Percentiles rank a stretch among this genome's conserved stretches.
Conservation (phyloP, 30 jellyfish, hydroid and myxozoan genomes). For the Hydra vulgaris region DNA sequence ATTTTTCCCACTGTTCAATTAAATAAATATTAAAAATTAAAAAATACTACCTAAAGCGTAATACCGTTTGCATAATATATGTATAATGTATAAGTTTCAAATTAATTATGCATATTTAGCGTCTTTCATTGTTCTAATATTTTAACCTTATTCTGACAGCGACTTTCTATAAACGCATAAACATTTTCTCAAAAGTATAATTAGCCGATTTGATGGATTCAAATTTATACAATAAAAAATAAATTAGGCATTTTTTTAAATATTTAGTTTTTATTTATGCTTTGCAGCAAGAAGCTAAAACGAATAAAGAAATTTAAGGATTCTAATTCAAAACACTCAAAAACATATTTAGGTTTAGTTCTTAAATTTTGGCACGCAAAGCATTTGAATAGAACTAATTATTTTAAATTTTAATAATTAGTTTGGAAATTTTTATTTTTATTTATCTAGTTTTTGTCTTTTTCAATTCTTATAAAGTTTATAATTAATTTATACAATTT, state of each 20-base stretch:
- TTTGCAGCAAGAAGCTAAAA: not conserved
- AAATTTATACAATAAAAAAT: too few species aligned
- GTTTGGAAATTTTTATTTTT: too few species aligned
- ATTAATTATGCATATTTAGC: not conserved
- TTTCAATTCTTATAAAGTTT: too few species aligned
- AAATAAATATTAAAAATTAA: too few species aligned
- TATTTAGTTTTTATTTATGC: not conserved
- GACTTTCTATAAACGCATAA: not conserved
- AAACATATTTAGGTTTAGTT: too few species aligned
- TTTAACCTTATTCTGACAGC: not conserved
- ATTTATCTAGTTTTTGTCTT: too few species aligned
- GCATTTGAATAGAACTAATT: too few species aligned
- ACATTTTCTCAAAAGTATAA: not conserved
- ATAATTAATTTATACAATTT: too few species aligned
- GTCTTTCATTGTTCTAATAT: not conserved
- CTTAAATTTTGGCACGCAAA: too few species aligned
- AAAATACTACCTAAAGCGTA: not conserved
- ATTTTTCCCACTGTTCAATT: not conserved
- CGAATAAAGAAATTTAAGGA: too few species aligned
- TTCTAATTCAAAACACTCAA: too few species aligned
- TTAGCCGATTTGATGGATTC: not conserved
- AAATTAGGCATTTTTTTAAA: not conserved
- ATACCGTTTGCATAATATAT: not conserved
- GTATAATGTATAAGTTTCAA: not conserved
- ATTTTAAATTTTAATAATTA: too few species aligned